phyloP scores from a whole-genome alignment of 2,113 vertebrate species.

The Oceanites oceanicus region DNA sequence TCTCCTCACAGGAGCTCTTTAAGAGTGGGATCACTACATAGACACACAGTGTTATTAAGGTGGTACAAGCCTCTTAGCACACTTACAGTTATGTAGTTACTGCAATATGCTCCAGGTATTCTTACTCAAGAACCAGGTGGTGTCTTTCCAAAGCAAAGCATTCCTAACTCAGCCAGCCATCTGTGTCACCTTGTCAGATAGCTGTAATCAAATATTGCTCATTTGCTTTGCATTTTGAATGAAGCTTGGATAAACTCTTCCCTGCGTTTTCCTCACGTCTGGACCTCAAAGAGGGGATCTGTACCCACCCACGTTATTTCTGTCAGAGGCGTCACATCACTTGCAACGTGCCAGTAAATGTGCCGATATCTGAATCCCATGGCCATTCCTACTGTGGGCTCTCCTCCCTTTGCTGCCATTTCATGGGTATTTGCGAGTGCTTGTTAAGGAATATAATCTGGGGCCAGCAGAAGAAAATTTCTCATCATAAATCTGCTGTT shows the following conservation, averaged over 20 bases:
- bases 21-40: background rate
- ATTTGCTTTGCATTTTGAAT: background rate
- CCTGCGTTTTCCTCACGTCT: background rate
- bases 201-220: background rate
- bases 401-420: background rate
- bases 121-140: constrained; percentile 1
- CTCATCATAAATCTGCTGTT: background rate
- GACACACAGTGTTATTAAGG: background rate
- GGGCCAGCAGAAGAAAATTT: background rate
- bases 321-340: background rate
- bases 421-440: background rate
- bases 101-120: constrained; percentile 12
- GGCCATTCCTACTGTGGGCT: background rate
- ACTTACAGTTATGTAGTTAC: background rate
- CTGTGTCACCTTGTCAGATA: background rate
- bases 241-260: background rate
- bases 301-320: background rate
- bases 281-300: background rate
- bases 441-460: background rate
- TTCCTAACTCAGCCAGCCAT: background rate
- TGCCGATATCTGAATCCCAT: background rate
- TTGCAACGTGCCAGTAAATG: background rate
- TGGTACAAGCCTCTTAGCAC: background rate
- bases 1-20: background rate
- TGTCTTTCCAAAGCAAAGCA: constrained; percentile 1